Evolutionary conservation across 2,888 invertebrate species (phyloP), one percentile per base, ranked within the genome.

Genomic region (Daptonema setosum): DNA sequence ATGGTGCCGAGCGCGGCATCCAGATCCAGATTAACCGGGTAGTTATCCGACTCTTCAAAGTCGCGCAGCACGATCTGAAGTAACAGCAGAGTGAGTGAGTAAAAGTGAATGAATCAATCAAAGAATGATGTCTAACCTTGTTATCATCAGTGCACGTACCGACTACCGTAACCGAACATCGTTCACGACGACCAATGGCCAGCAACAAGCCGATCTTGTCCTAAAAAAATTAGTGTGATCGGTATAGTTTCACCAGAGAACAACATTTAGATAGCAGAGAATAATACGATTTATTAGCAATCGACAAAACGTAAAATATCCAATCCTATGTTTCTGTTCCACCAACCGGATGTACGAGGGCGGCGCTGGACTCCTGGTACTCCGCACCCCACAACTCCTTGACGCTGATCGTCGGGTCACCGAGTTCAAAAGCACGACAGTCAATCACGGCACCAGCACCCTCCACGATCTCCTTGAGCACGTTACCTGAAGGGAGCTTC

Each of bases 321-420:
- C n/a, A n/a, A n/a, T n/a, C n/a, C n/a, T n/a, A n/a, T n/a, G n/a
- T n/a, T n/a, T n/a, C 63, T 1, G 72, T 65, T 25, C 79, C 76
- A 67, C 85, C 80, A 60, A 81, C 62, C 45, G 80, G 77, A 28
- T 76, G 75, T 63, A 66, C 61, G 1, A 97, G 75, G 60, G 91
- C 76, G 0, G 93, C 95, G 68, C 93, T 81, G 64, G 85, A 90
- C 72, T 93, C 91, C 71, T 45, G 93, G 71, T 93, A 95, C 71
- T 95, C 95, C 0, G 95, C 95, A 0, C 91, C 93, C 95, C 95
- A 97, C 1, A 97, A 74, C 69, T 97, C 95, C 58, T 93, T 73
- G 0, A 85, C 81, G 56, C 83, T 88, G 56, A 95, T 82, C 2
- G 90, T 93, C 0, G 87, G 85, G 75, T 97, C 95, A 0, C 93